These are phyloP conservation scores for Epinephelus fuscoguttatus DNA, from an alignment of 2,113 vertebrate species.

Conservation along the genomic window DNA sequence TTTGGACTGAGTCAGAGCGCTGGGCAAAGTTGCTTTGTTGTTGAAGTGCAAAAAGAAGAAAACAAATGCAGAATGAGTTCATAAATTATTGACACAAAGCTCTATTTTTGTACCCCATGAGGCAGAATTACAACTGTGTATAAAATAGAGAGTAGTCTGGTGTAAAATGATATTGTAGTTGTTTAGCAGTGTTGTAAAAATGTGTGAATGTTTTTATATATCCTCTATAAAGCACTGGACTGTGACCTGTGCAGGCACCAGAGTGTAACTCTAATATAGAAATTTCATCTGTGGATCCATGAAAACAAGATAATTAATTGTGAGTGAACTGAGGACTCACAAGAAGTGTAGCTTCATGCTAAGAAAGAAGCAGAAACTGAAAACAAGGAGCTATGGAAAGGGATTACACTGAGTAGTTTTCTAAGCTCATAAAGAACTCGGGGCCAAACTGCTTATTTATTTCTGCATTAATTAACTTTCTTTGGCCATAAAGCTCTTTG, in stretches of 20 bases:
- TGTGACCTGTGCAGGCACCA: neutral
- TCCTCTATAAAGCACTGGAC: conserved; percentile 33
- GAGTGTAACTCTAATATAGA: neutral
- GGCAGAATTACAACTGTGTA: neutral
- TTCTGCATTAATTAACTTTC: conserved; percentile 81
- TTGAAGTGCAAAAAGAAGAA: neutral
- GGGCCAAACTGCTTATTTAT: conserved; percentile 70
- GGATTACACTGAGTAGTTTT: conserved; percentile 47
- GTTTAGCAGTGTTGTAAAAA: conserved; percentile 1
- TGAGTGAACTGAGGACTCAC: conserved; percentile 1
- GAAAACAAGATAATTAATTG: conserved; percentile 7
- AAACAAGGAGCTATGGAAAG: conserved; percentile 35
- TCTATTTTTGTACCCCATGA: neutral
- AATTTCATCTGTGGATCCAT: neutral
- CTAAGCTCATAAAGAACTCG: conserved; percentile 52
- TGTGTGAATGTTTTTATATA: neutral
- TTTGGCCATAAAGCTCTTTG: conserved; percentile 72
- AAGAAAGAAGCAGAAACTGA: conserved; percentile 5
- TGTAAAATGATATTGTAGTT: neutral
- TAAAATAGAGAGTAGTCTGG: neutral
- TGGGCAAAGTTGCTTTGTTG: neutral
- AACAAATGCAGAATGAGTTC: neutral
- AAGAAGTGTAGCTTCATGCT: neutral
- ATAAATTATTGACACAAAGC: conserved; percentile 5
- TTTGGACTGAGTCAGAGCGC: neutral